Conservation (phyloP, 2,113 vertebrate species). For the Eublepharis macularius region DNA sequence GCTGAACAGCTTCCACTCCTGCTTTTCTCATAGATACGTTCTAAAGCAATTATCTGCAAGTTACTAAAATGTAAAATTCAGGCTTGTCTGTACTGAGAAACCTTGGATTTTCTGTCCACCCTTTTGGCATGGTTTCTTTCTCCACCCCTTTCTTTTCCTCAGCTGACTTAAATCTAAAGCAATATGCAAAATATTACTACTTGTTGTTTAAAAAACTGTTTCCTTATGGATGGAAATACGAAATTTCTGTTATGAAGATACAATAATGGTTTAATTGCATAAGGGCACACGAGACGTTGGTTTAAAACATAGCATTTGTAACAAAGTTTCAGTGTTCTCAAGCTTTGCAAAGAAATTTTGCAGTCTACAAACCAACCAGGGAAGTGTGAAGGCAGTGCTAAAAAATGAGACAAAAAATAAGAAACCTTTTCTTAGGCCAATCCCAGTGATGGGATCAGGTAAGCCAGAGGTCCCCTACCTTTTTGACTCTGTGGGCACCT, state of each 20-base stretch:
- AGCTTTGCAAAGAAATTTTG: not conserved
- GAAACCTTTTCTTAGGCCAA: not conserved
- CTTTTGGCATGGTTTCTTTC: not conserved
- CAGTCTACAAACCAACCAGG: not conserved
- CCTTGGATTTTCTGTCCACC: not conserved
- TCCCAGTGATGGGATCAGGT: not conserved
- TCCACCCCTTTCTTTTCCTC: not conserved
- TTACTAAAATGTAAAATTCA: not conserved
- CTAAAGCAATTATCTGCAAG: not conserved
- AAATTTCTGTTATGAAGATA: not conserved
- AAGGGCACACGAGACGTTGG: not conserved
- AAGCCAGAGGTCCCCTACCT: not conserved
- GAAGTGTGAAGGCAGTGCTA: not conserved
- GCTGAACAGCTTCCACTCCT: accelerated
- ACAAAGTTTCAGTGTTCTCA: not conserved
- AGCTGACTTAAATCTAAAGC: not conserved
- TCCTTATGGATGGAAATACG: not conserved
- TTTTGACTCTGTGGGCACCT: too few species aligned
- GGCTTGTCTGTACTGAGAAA: not conserved
- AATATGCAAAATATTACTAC: not conserved
- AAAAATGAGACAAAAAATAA: not conserved
- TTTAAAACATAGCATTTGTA: not conserved
- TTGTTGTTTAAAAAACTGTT: not conserved
- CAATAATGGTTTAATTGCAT: not conserved
- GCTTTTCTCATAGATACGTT: not conserved